Percentiles rank a stretch among this genome's conserved stretches.
Conservation (phyloP, 2,888 invertebrate genomes). For the Penaeus monodon region DNA sequence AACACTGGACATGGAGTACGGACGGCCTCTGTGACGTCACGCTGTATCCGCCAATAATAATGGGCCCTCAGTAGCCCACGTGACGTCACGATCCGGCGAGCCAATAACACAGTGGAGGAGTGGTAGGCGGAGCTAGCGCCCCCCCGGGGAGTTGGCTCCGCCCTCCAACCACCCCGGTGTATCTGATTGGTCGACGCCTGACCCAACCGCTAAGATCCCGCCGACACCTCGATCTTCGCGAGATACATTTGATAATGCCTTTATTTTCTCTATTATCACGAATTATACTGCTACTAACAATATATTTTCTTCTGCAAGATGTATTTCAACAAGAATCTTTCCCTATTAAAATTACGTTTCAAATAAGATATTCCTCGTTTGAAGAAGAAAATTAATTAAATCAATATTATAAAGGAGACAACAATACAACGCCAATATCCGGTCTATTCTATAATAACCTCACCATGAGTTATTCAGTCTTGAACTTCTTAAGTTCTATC, state of each 20-base stretch:
- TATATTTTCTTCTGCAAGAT: not conserved
- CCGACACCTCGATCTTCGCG: conserved; percentile 49
- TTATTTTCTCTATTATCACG: conserved; percentile 52
- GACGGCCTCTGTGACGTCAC: conserved; percentile 60
- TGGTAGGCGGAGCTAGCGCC: conserved; percentile 41
- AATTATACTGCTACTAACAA: conserved; percentile 29
- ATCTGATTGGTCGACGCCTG: conserved; percentile 47
- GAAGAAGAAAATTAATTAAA: not conserved
- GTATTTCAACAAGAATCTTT: not conserved
- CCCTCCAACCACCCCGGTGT: conserved; percentile 25
- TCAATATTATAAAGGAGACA: not conserved
- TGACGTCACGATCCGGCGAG: conserved; percentile 63
- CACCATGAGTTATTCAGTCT: conserved; percentile 1
- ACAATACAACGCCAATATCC: conserved; percentile 4
- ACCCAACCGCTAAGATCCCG: conserved; percentile 53
- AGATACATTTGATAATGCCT: conserved; percentile 56
- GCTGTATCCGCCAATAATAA: conserved; percentile 64
- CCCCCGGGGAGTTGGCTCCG: conserved; percentile 47
- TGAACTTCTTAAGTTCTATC: not conserved
- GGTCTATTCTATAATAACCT: conserved; percentile 4
- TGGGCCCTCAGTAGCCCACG: conserved; percentile 63
- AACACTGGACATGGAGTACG: conserved; percentile 63
- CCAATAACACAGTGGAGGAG: conserved; percentile 44
- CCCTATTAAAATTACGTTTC: conserved; percentile 5
- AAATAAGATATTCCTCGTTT: not conserved